Conservation (phyloP, 1,140 invertebrate genomes). For the Zeugodacus cucurbitae region DNA sequence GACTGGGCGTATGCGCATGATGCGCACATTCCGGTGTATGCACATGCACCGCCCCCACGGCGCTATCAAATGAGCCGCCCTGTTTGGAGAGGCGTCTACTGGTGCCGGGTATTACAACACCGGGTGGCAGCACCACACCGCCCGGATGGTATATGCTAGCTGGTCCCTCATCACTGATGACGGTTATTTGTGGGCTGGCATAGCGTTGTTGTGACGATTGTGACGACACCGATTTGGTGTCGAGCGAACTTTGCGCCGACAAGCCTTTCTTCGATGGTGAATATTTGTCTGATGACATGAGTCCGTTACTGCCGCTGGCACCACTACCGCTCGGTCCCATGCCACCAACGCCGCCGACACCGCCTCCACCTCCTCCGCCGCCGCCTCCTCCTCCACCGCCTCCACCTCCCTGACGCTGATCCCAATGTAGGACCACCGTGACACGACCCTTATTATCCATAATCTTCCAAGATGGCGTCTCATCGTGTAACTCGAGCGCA, state of each 20-base stretch:
- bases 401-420: constrained; percentile 78
- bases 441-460: constrained; percentile 95
- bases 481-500: constrained; percentile 92
- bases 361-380: constrained; percentile 68
- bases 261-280: constrained; percentile 68
- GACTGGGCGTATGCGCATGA: constrained; percentile 74
- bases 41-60: constrained; percentile 76
- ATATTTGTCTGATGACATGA: constrained; percentile 77
- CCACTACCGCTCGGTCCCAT: constrained; percentile 68
- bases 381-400: constrained; percentile 69
- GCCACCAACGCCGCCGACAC: constrained; percentile 68
- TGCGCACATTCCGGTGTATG: constrained; percentile 86
- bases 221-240: constrained; percentile 71
- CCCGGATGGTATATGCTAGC: constrained; percentile 67
- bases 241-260: constrained; percentile 77
- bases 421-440: constrained; percentile 93
- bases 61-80: constrained; percentile 79
- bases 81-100: constrained; percentile 73
- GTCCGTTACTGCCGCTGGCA: constrained; percentile 76
- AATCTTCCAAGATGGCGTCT: constrained; percentile 95
- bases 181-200: constrained; percentile 85
- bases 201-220: constrained; percentile 70
- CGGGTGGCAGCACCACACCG: constrained; percentile 60
- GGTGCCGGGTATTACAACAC: constrained; percentile 63
- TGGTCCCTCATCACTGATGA: constrained; percentile 87